These are phyloP conservation scores for Trachops cirrhosus DNA, from an alignment of 2,797 vertebrate species.

Conservation along the genomic window DNA sequence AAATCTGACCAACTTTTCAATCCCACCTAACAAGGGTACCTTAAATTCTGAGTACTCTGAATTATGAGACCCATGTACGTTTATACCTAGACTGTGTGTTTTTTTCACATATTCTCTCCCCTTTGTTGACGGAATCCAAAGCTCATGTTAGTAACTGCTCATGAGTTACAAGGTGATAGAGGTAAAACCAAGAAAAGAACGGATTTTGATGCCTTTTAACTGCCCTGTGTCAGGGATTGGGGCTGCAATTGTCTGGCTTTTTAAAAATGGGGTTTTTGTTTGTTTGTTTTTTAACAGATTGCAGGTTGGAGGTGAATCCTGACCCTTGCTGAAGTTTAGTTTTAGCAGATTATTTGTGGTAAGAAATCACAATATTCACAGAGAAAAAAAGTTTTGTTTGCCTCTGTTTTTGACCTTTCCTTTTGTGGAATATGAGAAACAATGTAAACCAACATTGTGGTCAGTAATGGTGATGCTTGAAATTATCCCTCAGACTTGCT, in stretches of 20 bases:
- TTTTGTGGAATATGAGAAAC: neutral
- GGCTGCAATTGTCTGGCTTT: neutral
- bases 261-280: neutral
- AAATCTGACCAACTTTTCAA: neutral
- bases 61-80: neutral
- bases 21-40: neutral
- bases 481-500: neutral
- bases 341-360: neutral
- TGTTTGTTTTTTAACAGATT: slow-evolving; percentile 61
- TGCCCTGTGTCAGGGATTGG: neutral
- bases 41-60: neutral
- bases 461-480: neutral
- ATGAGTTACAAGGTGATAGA: neutral
- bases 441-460: neutral
- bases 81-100: neutral
- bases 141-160: neutral
- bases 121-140: neutral
- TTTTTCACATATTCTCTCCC: neutral
- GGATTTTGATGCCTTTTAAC: neutral
- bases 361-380: slow-evolving; percentile 25
- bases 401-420: neutral
- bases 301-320: slow-evolving; percentile 16
- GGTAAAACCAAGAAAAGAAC: neutral
- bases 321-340: slow-evolving; percentile 20
- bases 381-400: neutral